Base-by-base conservation (phyloP, 2,888 invertebrate genomes). In the Acleris literana region DNA sequence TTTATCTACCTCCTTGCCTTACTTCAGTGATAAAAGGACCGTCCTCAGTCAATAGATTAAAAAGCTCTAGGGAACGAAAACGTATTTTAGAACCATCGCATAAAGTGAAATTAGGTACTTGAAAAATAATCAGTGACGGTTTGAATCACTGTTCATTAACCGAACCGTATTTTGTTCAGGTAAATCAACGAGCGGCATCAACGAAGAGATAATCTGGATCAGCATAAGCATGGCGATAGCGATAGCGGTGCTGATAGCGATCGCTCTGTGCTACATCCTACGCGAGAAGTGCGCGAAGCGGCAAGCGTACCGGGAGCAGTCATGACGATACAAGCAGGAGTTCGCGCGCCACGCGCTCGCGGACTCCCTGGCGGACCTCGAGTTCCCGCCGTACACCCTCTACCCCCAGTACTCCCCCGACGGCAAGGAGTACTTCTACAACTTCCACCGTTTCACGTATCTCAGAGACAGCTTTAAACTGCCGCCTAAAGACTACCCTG, bases 201-300 rank as follows among this genome's bases (percentile, higher is more conserved):
- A 97, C 87, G 97, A 97, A 84, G 97, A 97, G 86, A 97, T 97
- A 74, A 97, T 97, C 82, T 97, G 97, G 97, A 96, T 97, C 79
- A 96, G 96, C 89, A 96, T 97, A 84, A 96, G 96, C 62, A 96
- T 97, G 96, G 96, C 96, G 44, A 95, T 96, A 71, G 95, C 96
- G 65, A 97, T 97, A 75, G 96, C 95, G 7, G 93, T 97, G 4
- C 93, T 97, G 60, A 97, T 97, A 83, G 96, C 96, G 25, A 95
- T 97, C 76, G 97, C 97, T 0, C 91, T 97, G 16, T 97, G 97
- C 90, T 97, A 96, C 86, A 96, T 97, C 72, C 94, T 96, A 71
- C 93, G 95, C 66, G 97, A 97, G 88, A 97, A 97, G 82, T 97
- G 96, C 85, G 94, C 95, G 76, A 96, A 96, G 78, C 92, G 96